These are phyloP conservation scores for Augochlora pura DNA, from an alignment of 1,140 invertebrate species.

Conservation along the genomic window DNA sequence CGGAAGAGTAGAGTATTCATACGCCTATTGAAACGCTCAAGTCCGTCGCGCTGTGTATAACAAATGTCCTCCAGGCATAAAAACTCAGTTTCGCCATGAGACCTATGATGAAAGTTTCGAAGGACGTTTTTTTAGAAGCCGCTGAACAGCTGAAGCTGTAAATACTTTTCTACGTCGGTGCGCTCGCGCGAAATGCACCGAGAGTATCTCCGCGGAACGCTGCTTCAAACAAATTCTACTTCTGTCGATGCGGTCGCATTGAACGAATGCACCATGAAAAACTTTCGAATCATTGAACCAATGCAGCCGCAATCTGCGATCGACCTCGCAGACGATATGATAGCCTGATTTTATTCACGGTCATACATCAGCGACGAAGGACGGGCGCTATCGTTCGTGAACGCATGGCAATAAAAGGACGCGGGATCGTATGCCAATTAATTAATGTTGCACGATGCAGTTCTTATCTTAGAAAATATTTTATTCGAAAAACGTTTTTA, in stretches of 20 bases:
- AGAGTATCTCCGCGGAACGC: neutral
- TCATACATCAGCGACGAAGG: neutral
- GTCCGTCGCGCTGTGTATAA: too few relatives aligned
- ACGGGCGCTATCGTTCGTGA: neutral
- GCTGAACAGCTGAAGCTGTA: neutral
- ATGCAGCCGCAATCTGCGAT: neutral
- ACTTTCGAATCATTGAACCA: neutral
- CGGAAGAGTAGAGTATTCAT: too few relatives aligned
- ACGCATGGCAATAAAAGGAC: neutral
- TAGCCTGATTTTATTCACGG: neutral
- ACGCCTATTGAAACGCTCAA: too few relatives aligned
- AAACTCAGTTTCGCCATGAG: neutral
- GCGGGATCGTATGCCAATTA: too few relatives aligned
- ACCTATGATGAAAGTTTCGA: neutral
- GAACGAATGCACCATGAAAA: neutral
- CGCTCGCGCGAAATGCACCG: neutral
- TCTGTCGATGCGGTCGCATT: neutral
- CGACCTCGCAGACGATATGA: slow-evolving; percentile 8
- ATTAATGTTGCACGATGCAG: too few relatives aligned
- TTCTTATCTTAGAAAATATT: too few relatives aligned
- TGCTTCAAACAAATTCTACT: neutral
- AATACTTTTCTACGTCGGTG: neutral
- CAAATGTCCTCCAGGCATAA: too few relatives aligned
- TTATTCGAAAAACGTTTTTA: too few relatives aligned
- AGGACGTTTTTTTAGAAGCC: neutral